These are phyloP conservation scores for Cheilosia variabilis DNA, from an alignment of 2,888 invertebrate genomes.

Conservation along the genomic window DNA sequence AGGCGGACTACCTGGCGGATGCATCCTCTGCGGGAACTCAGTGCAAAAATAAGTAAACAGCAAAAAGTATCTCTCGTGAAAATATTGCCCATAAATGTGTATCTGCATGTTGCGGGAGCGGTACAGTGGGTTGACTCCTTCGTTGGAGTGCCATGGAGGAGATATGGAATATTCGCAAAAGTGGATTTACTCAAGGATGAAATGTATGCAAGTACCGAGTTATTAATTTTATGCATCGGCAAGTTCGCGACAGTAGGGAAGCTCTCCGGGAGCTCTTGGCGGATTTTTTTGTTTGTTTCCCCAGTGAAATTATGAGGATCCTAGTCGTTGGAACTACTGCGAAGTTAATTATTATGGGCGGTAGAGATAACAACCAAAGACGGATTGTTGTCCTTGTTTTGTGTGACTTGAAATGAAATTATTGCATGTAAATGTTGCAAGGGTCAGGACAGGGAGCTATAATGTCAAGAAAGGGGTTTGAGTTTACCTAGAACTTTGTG, in stretches of 20 bases:
- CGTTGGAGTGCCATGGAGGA: constrained; percentile 14
- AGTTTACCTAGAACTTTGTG: no score
- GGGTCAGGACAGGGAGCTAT: not conserved
- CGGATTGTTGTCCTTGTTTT: constrained; percentile 16
- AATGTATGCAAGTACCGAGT: constrained; percentile 67
- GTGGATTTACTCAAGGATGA: constrained; percentile 68
- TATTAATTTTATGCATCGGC: constrained; percentile 73
- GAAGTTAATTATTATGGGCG: constrained; percentile 19
- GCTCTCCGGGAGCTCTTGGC: constrained; percentile 1
- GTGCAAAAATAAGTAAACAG: constrained; percentile 61
- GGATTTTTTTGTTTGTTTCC: constrained; percentile 1
- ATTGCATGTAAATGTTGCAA: not conserved
- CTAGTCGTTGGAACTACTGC: constrained; percentile 7
- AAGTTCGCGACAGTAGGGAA: constrained; percentile 65
- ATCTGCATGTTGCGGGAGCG: not conserved
- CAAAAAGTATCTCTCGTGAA: constrained; percentile 58
- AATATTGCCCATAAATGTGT: constrained; percentile 64
- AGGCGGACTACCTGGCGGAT: constrained; percentile 59
- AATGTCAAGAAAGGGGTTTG: no score
- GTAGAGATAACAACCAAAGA: not conserved
- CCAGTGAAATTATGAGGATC: constrained; percentile 20
- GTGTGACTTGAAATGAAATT: not conserved
- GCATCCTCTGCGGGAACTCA: constrained; percentile 63
- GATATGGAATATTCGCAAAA: constrained; percentile 40
- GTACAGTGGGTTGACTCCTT: constrained; percentile 45